These are phyloP conservation scores for Chelidonichthys spinosus DNA, from an alignment of 2,797 vertebrate genomes.

Conservation along the genomic window DNA sequence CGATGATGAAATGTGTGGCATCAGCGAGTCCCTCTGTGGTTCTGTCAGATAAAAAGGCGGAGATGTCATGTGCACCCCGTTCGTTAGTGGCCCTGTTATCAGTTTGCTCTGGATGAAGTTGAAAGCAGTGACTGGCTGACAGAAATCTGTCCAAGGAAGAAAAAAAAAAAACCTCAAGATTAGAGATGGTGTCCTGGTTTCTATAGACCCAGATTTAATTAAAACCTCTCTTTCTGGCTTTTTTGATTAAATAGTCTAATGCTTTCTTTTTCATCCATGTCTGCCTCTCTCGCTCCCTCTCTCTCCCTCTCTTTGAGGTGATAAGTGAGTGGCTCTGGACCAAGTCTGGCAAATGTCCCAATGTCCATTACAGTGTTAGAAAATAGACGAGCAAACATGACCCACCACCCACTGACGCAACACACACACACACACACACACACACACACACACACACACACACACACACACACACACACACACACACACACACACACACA, in stretches of 20 bases:
- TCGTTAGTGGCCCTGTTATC: constrained; percentile 42
- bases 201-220: constrained; percentile 37
- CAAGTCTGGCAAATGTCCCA: constrained; percentile 55
- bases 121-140: constrained; percentile 39
- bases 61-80: constrained; percentile 41
- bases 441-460: constrained; percentile 20
- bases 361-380: constrained; percentile 61
- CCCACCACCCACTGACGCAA: constrained; percentile 58
- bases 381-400: constrained; percentile 70
- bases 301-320: constrained; percentile 28
- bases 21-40: not conserved
- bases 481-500: constrained; percentile 16
- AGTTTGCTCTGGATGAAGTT: constrained; percentile 61
- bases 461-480: constrained; percentile 16
- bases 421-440: constrained; percentile 27
- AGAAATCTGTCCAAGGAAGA: constrained; percentile 45
- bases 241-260: constrained; percentile 1
- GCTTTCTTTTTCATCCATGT: constrained; percentile 18
- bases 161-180: constrained; percentile 37
- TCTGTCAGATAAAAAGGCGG: constrained; percentile 22
- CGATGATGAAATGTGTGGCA: constrained; percentile 40
- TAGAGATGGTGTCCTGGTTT: constrained; percentile 23
- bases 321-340: constrained; percentile 51
- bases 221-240: constrained; percentile 28
- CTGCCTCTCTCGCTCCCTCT: not conserved